Conservation (phyloP, 2,113 vertebrate species). For the Camelus bactrianus region DNA sequence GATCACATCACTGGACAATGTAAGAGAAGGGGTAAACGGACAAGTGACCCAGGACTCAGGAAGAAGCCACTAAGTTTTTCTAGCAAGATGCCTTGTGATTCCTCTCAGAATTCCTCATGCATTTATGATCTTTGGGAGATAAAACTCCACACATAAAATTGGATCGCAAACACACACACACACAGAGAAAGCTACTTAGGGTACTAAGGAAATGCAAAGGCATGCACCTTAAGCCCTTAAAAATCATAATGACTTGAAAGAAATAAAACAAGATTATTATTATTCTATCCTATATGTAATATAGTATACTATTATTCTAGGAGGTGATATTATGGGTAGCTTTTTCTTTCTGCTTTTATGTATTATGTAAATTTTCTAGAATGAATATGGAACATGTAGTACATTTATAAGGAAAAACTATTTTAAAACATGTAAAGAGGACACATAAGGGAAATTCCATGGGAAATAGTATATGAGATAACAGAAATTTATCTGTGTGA, state of each 20-base stretch:
- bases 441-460: neutral
- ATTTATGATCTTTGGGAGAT: neutral
- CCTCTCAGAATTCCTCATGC: neutral
- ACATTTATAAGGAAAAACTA: neutral
- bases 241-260: neutral
- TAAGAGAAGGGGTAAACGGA: neutral
- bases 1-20: neutral
- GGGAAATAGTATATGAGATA: neutral
- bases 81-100: neutral
- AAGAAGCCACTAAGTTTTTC: neutral
- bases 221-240: neutral
- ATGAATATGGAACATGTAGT: neutral
- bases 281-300: neutral
- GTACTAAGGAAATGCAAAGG: neutral
- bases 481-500: neutral
- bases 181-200: neutral
- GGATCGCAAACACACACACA: neutral
- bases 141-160: neutral
- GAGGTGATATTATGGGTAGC: neutral
- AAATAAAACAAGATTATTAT: neutral
- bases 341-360: neutral
- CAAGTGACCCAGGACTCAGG: neutral
- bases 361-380: neutral
- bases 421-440: neutral
- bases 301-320: neutral